Percentiles rank a stretch among this genome's conserved stretches.
Conservation (phyloP, 2,888 invertebrate species). For the Diaprepes abbreviatus region DNA sequence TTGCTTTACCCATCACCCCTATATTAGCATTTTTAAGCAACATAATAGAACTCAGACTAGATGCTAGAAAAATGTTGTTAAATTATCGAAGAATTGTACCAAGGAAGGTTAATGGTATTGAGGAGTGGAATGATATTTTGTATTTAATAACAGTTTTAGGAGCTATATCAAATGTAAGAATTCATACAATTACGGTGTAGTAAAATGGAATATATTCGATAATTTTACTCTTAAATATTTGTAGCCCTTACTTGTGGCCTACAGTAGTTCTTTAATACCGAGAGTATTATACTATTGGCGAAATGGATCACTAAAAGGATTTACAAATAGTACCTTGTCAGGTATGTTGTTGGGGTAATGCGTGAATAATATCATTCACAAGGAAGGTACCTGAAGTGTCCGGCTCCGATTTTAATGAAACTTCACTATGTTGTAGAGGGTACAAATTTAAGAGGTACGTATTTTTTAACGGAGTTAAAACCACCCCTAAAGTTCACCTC, state of each 20-base stretch:
- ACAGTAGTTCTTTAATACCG: conserved; percentile 56
- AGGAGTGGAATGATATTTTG: background rate
- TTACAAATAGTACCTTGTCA: conserved; percentile 53
- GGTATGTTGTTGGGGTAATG: too few species aligned
- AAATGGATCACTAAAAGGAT: conserved; percentile 46
- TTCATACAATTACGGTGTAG: background rate
- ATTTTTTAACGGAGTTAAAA: too few species aligned
- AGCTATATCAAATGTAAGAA: background rate
- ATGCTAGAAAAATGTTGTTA: background rate
- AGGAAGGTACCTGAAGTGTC: too few species aligned
- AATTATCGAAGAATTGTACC: background rate
- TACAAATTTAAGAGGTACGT: too few species aligned
- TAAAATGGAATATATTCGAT: conserved; percentile 72
- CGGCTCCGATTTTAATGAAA: too few species aligned
- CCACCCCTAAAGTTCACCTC: too few species aligned
- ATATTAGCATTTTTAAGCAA: conserved; percentile 70
- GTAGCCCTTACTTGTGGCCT: conserved; percentile 58
- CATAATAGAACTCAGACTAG: background rate
- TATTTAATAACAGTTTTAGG: background rate
- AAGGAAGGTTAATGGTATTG: background rate
- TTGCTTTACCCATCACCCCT: conserved; percentile 76
- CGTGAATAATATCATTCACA: too few species aligned
- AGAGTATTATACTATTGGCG: conserved; percentile 49
- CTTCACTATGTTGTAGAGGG: too few species aligned
- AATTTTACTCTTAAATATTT: conserved; percentile 56